Base-by-base conservation (phyloP, 2,113 vertebrate genomes). In the Cavia porcellus region DNA sequence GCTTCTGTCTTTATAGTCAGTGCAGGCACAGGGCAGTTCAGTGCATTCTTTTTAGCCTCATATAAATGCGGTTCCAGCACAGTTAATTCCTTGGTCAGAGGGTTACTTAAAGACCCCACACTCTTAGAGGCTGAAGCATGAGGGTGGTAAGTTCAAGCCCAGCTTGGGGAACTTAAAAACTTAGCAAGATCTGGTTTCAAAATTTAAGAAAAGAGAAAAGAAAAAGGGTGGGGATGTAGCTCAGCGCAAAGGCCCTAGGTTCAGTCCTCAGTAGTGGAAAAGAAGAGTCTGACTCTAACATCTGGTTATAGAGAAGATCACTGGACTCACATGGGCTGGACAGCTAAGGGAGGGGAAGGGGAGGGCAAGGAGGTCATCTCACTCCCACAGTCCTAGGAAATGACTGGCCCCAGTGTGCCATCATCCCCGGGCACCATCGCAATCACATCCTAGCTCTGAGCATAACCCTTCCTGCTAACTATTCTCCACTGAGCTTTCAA, bases 361-460 rank as follows among this genome's bases (percentile, higher is more conserved):
- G 20, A 1, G 3, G 19, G 35, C 20, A 28, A 52, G 82, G 72
- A 50, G 74, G 61, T 20, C 61, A 10, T 17, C 19, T 84, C 57
- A 22, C 50, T 28, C 28, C 45, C 66, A 45, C 1, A 11, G n/a
- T 47, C 86, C 72, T 9, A 70, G 88, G 28, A 72, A 84, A 24
- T 52, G 68, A 12, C 52, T 42, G 88, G 64, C 38, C 64, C 13
- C 25, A 1, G 17, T 77, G 64, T 42, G 2, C 14, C 38, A 20
- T 24, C 6, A 14, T 8, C 55, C 52, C 50, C 50, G 0, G 50
- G 61, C 14, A 12, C 50, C 25, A 57, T 1, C 1, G 0, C 1
- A 20, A 4, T 45, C 62, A 19, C 50, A 11, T 15, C 22, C 59
- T 22, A 10, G 57, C 22, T 83, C 61, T 6, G 7, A 91, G 28